These are phyloP conservation scores for Sternarchorhynchus goeldii DNA, from an alignment of 2,797 vertebrate genomes.

Conservation along the genomic window DNA sequence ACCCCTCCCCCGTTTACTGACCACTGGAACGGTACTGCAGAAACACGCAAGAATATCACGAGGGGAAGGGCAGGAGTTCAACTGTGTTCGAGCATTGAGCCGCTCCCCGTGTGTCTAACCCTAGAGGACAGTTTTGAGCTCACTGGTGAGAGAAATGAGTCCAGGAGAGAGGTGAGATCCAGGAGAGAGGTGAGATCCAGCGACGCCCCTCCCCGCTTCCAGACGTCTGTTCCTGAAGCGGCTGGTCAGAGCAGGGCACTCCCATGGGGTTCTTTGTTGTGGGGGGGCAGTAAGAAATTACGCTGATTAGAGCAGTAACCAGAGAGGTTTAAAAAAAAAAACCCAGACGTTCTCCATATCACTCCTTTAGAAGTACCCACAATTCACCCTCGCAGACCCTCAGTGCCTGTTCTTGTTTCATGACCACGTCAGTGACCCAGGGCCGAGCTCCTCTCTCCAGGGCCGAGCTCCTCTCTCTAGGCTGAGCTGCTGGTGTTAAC, in stretches of 20 bases:
- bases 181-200: slow-evolving; percentile 52
- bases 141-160: slow-evolving; percentile 60
- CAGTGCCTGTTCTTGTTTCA: slow-evolving; percentile 72
- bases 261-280: slow-evolving; percentile 46
- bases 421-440: slow-evolving; percentile 72
- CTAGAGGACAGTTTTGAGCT: slow-evolving; percentile 64
- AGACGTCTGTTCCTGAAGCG: slow-evolving; percentile 23
- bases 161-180: slow-evolving; percentile 58
- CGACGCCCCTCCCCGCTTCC: slow-evolving; percentile 38
- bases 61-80: slow-evolving; percentile 72
- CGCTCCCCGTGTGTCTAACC: slow-evolving; percentile 64
- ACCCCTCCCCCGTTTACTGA: slow-evolving; percentile 47
- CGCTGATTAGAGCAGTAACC: slow-evolving; percentile 47
- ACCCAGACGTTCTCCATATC: slow-evolving; percentile 41
- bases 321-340: slow-evolving; percentile 42
- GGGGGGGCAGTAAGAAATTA: slow-evolving; percentile 44
- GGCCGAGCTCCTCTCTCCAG: slow-evolving; percentile 43
- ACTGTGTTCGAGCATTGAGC: slow-evolving; percentile 64
- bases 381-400: slow-evolving; percentile 21
- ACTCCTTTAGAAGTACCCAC: slow-evolving; percentile 33
- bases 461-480: slow-evolving; percentile 63
- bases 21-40: slow-evolving; percentile 44
- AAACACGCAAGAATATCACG: slow-evolving; percentile 61
- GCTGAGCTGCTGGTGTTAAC: slow-evolving; percentile 73
- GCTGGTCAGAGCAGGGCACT: slow-evolving; percentile 35